These are phyloP conservation scores for Zoanthus sociatus DNA, from an alignment of 92 coral and sea anemone genomes.

Conservation along the genomic window DNA sequence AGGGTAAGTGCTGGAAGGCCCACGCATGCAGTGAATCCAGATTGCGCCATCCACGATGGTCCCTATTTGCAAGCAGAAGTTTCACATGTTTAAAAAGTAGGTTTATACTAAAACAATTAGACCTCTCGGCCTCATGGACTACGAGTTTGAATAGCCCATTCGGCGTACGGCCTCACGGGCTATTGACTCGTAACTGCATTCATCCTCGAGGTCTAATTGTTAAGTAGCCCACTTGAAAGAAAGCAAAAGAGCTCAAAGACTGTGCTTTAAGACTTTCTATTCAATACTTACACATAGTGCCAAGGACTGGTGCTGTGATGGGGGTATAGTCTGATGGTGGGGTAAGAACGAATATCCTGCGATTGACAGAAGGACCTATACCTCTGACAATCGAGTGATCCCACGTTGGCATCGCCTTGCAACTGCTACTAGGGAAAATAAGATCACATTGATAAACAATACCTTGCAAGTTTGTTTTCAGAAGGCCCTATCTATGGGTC, in stretches of 20 bases:
- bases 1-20: conserved; percentile 94
- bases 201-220: too few relatives aligned
- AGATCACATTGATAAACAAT: too few relatives aligned
- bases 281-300: conserved; percentile 82
- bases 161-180: too few relatives aligned
- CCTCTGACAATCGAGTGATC: conserved; percentile 93
- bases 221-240: too few relatives aligned
- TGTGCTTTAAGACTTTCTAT: too few relatives aligned
- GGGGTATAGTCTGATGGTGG: conserved; percentile 92
- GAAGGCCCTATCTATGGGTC: too few relatives aligned
- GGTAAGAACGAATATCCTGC: conserved; percentile 87
- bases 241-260: neutral
- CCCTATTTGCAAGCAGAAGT: conserved; percentile 31
- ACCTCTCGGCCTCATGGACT: too few relatives aligned
- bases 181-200: too few relatives aligned
- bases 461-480: too few relatives aligned
- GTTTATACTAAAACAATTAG: too few relatives aligned
- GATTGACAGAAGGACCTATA: conserved; percentile 78
- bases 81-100: too few relatives aligned
- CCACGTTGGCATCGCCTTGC: conserved; percentile 89
- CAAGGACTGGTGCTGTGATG: conserved; percentile 74
- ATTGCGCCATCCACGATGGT: conserved; percentile 95
- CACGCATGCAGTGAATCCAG: conserved; percentile 87
- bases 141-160: too few relatives aligned
- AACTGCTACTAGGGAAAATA: conserved; percentile 62